Conservation (phyloP, 2,888 invertebrate genomes). For the Taphrorychus bicolor region DNA sequence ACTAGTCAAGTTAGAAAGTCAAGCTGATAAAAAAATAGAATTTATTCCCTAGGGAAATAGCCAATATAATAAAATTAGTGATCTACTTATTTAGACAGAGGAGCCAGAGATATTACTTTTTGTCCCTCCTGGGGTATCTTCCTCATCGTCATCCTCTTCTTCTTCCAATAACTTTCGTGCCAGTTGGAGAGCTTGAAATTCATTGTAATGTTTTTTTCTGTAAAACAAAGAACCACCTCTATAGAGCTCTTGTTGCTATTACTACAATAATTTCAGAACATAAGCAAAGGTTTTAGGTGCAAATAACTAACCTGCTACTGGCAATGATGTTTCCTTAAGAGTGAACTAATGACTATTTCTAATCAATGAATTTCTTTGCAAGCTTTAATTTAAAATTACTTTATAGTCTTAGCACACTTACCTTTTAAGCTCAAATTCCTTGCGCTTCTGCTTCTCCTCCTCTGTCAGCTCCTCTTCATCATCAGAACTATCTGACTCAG, state of each 20-base stretch:
- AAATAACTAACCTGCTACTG: too few relatives aligned
- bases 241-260: not conserved
- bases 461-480: conserved; percentile 61
- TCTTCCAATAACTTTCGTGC: conserved; percentile 90
- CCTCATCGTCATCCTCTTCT: conserved; percentile 81
- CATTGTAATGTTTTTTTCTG: conserved; percentile 97
- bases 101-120: conserved; percentile 19
- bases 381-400: not conserved
- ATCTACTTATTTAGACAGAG: conserved; percentile 1
- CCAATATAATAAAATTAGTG: not conserved
- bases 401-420: too few relatives aligned
- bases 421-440: conserved; percentile 85
- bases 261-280: not conserved
- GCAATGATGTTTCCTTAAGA: not conserved
- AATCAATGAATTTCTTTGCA: too few relatives aligned
- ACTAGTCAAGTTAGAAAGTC: conserved; percentile 10
- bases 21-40: conserved; percentile 8
- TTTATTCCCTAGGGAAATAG: conserved; percentile 8
- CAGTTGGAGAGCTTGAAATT: conserved; percentile 92
- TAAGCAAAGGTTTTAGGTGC: not conserved
- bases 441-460: conserved; percentile 68
- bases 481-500: conserved; percentile 52
- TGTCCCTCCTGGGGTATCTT: conserved; percentile 39
- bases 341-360: too few relatives aligned
- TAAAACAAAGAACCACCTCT: not conserved